These are phyloP conservation scores for Numenius phaeopus DNA, from an alignment of 2,797 vertebrate species.

Conservation along the genomic window DNA sequence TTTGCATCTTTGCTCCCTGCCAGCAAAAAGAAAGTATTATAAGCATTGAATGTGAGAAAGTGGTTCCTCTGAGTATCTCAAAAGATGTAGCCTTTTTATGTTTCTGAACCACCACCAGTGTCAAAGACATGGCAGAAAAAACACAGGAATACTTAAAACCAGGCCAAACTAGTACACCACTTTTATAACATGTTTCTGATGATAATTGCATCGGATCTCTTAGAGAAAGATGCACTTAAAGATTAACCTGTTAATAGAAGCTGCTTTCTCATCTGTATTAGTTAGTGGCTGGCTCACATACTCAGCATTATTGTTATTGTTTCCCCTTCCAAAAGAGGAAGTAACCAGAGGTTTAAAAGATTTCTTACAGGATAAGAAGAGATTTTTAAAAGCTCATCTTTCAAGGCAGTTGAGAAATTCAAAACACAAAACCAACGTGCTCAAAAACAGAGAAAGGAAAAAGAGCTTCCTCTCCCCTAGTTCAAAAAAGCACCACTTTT, in stretches of 20 bases:
- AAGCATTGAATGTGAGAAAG: not conserved
- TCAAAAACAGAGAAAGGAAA: conserved; percentile 36
- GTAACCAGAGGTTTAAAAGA: not conserved
- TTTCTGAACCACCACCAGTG: not conserved
- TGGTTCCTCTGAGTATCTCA: not conserved
- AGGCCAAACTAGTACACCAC: not conserved
- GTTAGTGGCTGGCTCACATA: not conserved
- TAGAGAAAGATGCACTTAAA: not conserved
- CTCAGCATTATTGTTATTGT: not conserved
- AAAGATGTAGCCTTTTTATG: not conserved
- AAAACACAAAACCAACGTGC: not conserved
- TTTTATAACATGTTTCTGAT: not conserved
- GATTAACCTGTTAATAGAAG: not conserved
- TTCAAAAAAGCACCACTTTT: conserved; percentile 6
- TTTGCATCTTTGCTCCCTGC: not conserved
- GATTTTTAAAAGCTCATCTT: not conserved
- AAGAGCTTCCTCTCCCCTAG: not conserved
- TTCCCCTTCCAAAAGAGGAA: not conserved
- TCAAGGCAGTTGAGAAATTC: not conserved
- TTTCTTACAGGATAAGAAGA: not conserved
- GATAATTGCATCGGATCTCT: not conserved
- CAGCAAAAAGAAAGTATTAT: not conserved
- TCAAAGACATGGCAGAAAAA: not conserved
- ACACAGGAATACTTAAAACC: not conserved
- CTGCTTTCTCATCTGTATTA: not conserved